Evolutionary conservation across 2,797 vertebrate genomes (phyloP), one percentile per base, ranked within the genome.

Genomic region (Poeciliopsis presidionis): DNA sequence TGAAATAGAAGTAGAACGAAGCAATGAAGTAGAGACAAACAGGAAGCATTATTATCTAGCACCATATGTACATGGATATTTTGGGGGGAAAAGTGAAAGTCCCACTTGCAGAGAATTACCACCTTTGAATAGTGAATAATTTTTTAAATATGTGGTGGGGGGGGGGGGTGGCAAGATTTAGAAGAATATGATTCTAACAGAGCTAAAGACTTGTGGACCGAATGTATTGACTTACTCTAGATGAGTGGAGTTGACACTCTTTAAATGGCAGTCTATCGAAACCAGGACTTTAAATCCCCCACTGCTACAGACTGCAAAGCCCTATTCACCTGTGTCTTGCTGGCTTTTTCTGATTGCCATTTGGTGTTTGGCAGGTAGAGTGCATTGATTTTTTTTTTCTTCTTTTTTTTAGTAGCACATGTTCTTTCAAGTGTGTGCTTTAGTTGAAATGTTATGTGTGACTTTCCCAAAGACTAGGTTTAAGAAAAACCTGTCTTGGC

Each of bases 221-320:
- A 63, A 63, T 36, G 61, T 36, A 63, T 36, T 36, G 61, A 63
- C 61, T 63, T 36, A 63, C 33, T 63, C 16, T 63, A 16, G 30
- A 63, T 63, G 16, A 63, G 61, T 63, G 61, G 36, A 63, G 61
- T 45, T 71, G 43, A 71, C 69, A 71, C 16, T 71, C 43, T 30
- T 71, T 28, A 28, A 71, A 28, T 46, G 69, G n/a, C 43, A 71
- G 69, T n/a, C 69, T 14, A 63, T 63, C 14, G 61, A 63, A 63
- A 63, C 61, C 30, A 36, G 30, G 61, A 63, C 30, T 63, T 65
- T 39, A 20, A 65, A 39, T 13, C 30, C 30, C 61, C 61, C 61
- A 39, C 33, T 39, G 30, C 33, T 65, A 4, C 61, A 65, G 33
- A 9, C 33, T 36, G 61, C 33, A 65, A 65, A 65, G 61, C 61